Evolutionary conservation across 2,888 invertebrate species (phyloP).

Genomic region (Dorcus parallelipipedus): DNA sequence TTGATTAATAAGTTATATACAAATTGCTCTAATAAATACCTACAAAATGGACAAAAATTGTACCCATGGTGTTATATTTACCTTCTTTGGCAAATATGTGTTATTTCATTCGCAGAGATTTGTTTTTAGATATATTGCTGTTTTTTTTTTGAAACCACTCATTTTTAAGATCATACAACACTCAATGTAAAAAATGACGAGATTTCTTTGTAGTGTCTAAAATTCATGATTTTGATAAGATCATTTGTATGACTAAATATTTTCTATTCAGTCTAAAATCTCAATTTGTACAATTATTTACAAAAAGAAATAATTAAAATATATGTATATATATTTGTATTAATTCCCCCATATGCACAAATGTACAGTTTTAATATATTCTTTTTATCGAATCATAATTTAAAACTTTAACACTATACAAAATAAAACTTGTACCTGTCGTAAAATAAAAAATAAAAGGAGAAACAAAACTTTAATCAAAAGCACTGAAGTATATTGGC

Average conservation of each 20-base stretch:
- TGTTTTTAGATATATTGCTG: constrained; percentile 16
- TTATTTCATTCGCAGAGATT: constrained; percentile 8
- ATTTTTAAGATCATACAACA: constrained; percentile 4
- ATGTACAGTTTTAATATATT: constrained; percentile 10
- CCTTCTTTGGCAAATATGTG: constrained; percentile 26
- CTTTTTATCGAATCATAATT: background rate
- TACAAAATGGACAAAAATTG: constrained; percentile 27
- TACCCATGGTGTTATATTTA: constrained; percentile 24
- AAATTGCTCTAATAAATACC: constrained; percentile 35
- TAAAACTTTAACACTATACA: background rate
- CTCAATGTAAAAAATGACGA: background rate
- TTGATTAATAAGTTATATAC: constrained; percentile 38
- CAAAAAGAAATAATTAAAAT: constrained; percentile 16
- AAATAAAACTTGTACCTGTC: constrained; percentile 2
- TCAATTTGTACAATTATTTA: constrained; percentile 34
- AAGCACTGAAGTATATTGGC: constrained; percentile 27
- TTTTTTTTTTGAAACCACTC: constrained; percentile 14
- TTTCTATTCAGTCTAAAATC: constrained; percentile 38
- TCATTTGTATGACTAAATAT: constrained; percentile 17
- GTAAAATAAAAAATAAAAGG: constrained; percentile 3
- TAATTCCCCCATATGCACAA: constrained; percentile 16
- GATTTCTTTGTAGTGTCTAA: background rate
- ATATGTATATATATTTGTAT: constrained; percentile 10
- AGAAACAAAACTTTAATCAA: constrained; percentile 12
- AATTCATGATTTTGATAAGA: constrained; percentile 9